Base-by-base conservation (phyloP, 1,140 invertebrate species). In the Drosophila kurseongensis region DNA sequence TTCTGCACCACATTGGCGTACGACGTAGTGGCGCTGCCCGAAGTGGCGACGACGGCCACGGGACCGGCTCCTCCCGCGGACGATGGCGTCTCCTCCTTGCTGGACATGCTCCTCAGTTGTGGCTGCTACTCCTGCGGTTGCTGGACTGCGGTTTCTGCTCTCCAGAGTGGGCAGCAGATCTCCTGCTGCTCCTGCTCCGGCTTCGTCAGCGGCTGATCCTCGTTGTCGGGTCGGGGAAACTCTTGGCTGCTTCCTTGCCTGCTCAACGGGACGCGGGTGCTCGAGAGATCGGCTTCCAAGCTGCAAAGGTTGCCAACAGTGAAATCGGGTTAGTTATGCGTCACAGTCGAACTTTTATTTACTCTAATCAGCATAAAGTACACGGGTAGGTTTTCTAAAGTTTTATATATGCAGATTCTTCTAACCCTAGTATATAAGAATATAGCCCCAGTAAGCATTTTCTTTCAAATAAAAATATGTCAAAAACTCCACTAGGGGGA, bases 1-100 rank as follows among this genome's bases (percentile, higher is more conserved):
- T 91, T 91, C 73, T 91, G 91, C 41, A 92, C 80, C 42, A 92
- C 91, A 65, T 92, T 92, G 55, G 91, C 91, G 23, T 92, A 92
- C 23, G 90, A 91, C 10, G 82, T 78, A 27, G 75, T 67, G 27
- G 73, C 38, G 40, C 75, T 60, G 58, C 58, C 40, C 9, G 48
- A 32, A 45, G 65, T 62, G 13, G 65, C 38, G 32, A 56, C 50
- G 45, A 63, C 69, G 38, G 38, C 57, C 50, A 57, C 67, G 9
- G 52, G 42, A 52, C 50, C 45, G 12, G 60, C 60, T 32, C 66
- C 47, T 18, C 54, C 67, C 50, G 72, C 36, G 38, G 78, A n/a
- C 32, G 78, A 61, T 42, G 54, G n/a, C 4, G 52, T 81, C 61
- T 90, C 91, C 67, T 91, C 91, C 80, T 91, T 80, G 90, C 78